Evolutionary conservation across 2,113 vertebrate genomes (phyloP), one percentile per base, ranked within the genome.

Genomic region (Garra rufa): DNA sequence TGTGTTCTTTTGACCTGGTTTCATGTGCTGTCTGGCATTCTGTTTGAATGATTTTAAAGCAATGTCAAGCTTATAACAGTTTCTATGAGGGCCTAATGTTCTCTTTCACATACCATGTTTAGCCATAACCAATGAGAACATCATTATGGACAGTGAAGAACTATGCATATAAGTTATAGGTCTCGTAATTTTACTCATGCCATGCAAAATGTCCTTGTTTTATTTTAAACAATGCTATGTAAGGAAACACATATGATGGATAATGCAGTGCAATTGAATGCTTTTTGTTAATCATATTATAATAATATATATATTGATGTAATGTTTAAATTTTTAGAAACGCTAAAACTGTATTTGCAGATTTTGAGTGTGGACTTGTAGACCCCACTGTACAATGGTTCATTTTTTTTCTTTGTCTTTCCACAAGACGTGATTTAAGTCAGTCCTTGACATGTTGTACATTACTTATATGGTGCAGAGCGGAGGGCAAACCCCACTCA

Each of bases 391-490:
- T 75, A 75, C 1, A 34, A 24, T 73, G 19, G 17, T 21, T 73
- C 21, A 44, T 34, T 34, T 63, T 38, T 13, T 55, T 73, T 73
- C 15, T 69, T 50, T 41, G 55, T 65, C 30, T 17, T 69, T 46
- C 38, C 24, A 52, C 75, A 11, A 79, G 55, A 77, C 28, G 61
- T 65, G 44, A 57, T 86, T 83, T 83, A 70, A 71, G 24, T 73
- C 71, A 55, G 30, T 82, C 30, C 38, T 84, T 86, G 85, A 86
- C 85, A 83, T 79, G 75, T 52, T 77, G 41, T 75, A 17, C 26
- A 82, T 81, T 85, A 81, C 67, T 80, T 74, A 78, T 75, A 88
- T 76, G 44, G 73, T 83, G 79, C 74, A 76, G 63, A 73, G 78
- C 52, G 44, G 61, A 84, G 81, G 44, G 76, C 74, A 86, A 86